Percentiles rank a stretch among this genome's conserved stretches.
Conservation (phyloP, 2,888 invertebrate species). For the Brenthis hecate region DNA sequence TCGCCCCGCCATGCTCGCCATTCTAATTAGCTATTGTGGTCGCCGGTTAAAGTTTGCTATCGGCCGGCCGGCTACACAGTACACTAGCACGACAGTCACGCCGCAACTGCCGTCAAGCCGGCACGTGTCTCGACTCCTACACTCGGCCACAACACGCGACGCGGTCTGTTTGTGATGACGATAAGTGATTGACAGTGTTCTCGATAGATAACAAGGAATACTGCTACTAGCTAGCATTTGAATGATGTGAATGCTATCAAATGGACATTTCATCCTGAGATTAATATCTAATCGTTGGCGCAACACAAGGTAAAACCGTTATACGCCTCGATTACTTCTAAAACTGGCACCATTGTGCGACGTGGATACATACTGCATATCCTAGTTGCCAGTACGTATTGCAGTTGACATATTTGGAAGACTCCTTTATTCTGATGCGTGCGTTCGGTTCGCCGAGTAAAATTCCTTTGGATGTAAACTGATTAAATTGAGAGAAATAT, state of each 20-base stretch:
- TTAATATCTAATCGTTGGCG: conserved; percentile 55
- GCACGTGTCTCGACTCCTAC: conserved; percentile 54
- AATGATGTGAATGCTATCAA: conserved; percentile 60
- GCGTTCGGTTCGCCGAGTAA: conserved; percentile 19
- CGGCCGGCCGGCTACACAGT: conserved; percentile 60
- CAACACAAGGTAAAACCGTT: conserved; percentile 75
- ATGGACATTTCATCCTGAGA: conserved; percentile 48
- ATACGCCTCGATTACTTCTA: conserved; percentile 67
- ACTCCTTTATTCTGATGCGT: conserved; percentile 20
- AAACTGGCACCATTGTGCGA: conserved; percentile 63
- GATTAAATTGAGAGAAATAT: conserved; percentile 32
- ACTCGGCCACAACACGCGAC: conserved; percentile 44
- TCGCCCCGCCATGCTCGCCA: conserved; percentile 68
- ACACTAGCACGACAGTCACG: conserved; percentile 55
- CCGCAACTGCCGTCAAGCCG: conserved; percentile 59
- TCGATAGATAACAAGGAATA: conserved; percentile 61
- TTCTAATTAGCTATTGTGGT: conserved; percentile 82
- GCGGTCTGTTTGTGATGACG: conserved; percentile 67
- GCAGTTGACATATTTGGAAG: conserved; percentile 37
- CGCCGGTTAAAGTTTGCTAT: conserved; percentile 72
- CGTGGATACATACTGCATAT: conserved; percentile 42
- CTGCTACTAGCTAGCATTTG: conserved; percentile 48
- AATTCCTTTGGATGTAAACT: conserved; percentile 28
- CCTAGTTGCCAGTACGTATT: conserved; percentile 35
- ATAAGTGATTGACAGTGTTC: conserved; percentile 73